These are phyloP conservation scores for Epinephelus moara DNA, from an alignment of 2,113 vertebrate species.

Conservation along the genomic window DNA sequence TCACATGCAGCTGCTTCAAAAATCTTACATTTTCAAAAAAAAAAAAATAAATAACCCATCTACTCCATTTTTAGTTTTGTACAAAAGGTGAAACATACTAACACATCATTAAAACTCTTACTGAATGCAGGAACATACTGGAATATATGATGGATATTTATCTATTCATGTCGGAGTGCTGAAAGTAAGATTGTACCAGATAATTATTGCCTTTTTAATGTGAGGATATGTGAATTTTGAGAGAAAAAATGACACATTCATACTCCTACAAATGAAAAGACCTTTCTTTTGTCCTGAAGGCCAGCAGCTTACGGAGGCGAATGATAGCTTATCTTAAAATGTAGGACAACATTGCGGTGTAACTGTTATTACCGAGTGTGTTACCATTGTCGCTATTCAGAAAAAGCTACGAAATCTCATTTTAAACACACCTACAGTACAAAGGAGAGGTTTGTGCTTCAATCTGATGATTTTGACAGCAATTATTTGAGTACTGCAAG, in stretches of 20 bases:
- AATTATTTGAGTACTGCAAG: neutral
- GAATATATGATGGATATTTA: neutral
- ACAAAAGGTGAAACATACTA: neutral
- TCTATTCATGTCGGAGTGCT: too few relatives aligned
- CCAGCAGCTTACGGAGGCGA: neutral
- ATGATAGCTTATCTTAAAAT: neutral
- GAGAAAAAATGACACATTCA: too few relatives aligned
- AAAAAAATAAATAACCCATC: too few relatives aligned
- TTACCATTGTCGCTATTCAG: neutral
- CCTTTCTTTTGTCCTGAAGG: too few relatives aligned
- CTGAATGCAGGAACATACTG: neutral
- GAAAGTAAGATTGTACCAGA: neutral
- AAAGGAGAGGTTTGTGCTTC: neutral
- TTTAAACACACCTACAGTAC: neutral
- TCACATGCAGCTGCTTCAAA: constrained; percentile 21
- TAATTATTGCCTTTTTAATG: neutral
- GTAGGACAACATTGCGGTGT: neutral
- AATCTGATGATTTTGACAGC: neutral
- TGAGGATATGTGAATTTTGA: too few relatives aligned
- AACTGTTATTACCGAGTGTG: neutral
- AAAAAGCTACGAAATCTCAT: neutral
- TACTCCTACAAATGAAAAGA: too few relatives aligned
- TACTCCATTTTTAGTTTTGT: neutral
- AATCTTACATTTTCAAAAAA: neutral
- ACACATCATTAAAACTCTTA: neutral